These are phyloP conservation scores for Colius striatus DNA, from an alignment of 2,113 vertebrate genomes.

Conservation along the genomic window DNA sequence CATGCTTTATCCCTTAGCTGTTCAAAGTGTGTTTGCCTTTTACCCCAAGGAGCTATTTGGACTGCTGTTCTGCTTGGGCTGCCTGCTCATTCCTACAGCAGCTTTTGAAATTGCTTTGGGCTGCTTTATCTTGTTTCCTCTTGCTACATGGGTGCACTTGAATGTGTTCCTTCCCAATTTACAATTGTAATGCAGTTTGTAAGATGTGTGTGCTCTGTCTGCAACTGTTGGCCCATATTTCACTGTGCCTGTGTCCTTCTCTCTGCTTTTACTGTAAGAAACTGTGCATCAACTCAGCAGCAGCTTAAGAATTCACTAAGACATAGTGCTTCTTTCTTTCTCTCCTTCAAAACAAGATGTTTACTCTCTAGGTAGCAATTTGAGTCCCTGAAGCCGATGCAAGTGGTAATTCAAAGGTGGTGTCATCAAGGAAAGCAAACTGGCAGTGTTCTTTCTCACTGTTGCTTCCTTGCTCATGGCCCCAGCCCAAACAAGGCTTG, in stretches of 20 bases:
- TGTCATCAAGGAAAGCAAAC: not conserved
- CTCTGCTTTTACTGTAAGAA: not conserved
- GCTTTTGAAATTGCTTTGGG: not conserved
- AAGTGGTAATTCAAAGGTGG: not conserved
- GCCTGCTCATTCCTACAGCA: not conserved
- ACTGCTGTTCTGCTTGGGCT: too few relatives aligned
- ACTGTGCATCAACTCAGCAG: too few relatives aligned
- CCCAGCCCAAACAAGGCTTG: not conserved
- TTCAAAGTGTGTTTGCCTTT: not conserved
- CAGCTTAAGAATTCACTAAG: not conserved
- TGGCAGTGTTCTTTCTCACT: not conserved
- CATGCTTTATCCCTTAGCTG: not conserved
- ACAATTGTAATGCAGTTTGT: not conserved
- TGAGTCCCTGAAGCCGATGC: not conserved
- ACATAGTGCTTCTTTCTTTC: not conserved
- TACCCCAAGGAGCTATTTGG: not conserved
- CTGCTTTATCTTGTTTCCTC: not conserved
- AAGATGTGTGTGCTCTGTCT: not conserved
- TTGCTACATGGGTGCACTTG: not conserved
- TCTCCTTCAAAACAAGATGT: not conserved
- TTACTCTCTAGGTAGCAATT: not conserved
- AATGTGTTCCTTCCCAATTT: not conserved
- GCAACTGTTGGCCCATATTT: rapidly evolving
- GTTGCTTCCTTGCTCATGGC: not conserved
- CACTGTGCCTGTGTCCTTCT: not conserved